phyloP scores from a whole-genome alignment of 2,113 vertebrate species.

The Vulpes ferrilata region DNA sequence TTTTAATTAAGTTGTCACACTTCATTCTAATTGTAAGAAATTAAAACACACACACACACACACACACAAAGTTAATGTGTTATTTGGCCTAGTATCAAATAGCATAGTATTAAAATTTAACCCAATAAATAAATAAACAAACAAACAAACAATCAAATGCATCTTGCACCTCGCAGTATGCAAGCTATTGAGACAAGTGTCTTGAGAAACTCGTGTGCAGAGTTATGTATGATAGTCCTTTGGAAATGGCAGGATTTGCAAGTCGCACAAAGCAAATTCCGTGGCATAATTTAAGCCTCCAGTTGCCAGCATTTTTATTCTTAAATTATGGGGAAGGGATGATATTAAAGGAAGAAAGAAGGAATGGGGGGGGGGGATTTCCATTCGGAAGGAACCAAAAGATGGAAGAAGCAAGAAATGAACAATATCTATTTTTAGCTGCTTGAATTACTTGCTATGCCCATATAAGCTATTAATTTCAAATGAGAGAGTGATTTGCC shows the following conservation, averaged over 20 bases:
- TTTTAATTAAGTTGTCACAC: slow-evolving; percentile 52
- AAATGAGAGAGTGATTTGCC: background rate
- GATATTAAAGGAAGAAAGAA: slow-evolving; percentile 20
- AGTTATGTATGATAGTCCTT: background rate
- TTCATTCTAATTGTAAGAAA: slow-evolving; percentile 50
- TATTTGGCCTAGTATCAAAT: slow-evolving; percentile 29
- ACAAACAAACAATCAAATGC: background rate
- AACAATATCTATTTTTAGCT: background rate
- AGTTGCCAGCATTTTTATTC: slow-evolving; percentile 10
- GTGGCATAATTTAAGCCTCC: slow-evolving; percentile 25
- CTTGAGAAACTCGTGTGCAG: background rate
- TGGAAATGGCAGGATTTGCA: slow-evolving; percentile 70
- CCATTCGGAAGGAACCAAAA: background rate
- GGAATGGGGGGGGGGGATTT: background rate
- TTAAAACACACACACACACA: background rate
- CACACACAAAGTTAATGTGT: background rate
- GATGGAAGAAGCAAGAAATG: background rate
- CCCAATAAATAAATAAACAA: background rate
- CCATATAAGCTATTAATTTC: background rate
- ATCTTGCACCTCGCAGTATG: background rate
- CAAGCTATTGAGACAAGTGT: background rate
- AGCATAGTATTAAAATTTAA: slow-evolving; percentile 43
- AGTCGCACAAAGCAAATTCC: slow-evolving; percentile 56
- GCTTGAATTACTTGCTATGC: background rate
- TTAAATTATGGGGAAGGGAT: background rate